Percentiles rank a stretch among this genome's conserved stretches.
Evolutionary conservation across 2,888 invertebrate genomes (phyloP).

Genomic region (Leucozona laternaria): DNA sequence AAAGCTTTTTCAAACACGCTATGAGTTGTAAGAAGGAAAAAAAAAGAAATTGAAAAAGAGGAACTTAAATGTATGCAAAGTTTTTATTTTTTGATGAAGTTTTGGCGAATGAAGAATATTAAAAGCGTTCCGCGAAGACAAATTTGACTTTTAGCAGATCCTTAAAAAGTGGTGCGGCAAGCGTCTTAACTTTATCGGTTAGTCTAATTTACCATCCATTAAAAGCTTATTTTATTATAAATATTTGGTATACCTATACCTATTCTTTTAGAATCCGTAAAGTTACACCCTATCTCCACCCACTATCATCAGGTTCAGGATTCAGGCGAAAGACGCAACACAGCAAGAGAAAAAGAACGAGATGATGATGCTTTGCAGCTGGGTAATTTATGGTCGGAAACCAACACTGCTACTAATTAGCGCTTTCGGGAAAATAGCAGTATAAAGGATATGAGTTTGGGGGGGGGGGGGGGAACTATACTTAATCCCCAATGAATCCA

Average conservation of each 20-base stretch:
- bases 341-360: neutral
- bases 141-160: constrained; percentile 3
- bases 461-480: constrained; percentile 5
- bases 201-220: constrained; percentile 49
- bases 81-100: neutral
- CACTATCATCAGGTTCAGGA: constrained; percentile 7
- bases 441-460: constrained; percentile 14
- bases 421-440: constrained; percentile 14
- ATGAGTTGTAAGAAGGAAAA: neutral
- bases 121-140: neutral
- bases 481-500: neutral
- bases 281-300: neutral
- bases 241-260: neutral
- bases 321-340: constrained; percentile 5
- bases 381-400: constrained; percentile 42
- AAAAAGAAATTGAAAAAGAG: neutral
- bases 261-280: neutral
- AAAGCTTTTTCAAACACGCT: constrained; percentile 35
- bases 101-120: neutral
- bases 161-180: neutral
- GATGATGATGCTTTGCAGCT: constrained; percentile 21
- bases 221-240: constrained; percentile 49
- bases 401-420: constrained; percentile 31
- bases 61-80: neutral
- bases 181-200: constrained; percentile 8